Base-by-base conservation (phyloP, 2,113 vertebrate genomes). In the Aythya baeri region DNA sequence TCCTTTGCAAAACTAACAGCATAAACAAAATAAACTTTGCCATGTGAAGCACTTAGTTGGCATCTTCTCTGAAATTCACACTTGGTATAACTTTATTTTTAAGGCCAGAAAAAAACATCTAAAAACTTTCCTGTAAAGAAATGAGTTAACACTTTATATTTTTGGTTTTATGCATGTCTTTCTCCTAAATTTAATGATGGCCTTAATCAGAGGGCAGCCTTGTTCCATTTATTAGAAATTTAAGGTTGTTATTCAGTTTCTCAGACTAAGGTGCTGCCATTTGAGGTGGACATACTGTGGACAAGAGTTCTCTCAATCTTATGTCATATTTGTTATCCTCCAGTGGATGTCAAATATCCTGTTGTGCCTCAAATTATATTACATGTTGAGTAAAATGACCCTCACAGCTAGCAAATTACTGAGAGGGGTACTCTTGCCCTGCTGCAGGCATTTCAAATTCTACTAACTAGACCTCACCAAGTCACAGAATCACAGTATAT, bases 11-110 rank as follows among this genome's bases (percentile, higher is more conserved):
- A 88, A 79, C 62, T 34, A 82, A 73, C 57, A 62, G 61, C 43
- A 54, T 9, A 94, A 96, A 95, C 76, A 93, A 91, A 96, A 96
- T 31, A 95, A 95, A 88, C 65, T 49, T 46, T 77, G 32, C 52
- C 34, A 43, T 4, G 32, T 5, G 11, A 73, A 81, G 61, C 23
- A 5, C 38, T 94, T 63, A 81, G 68, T 61, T 94, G 86, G 90
- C 88, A 43, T 91, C 92, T 86, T 50, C 92, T 88, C 83, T 65
- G 18, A 3, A 81, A 90, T 75, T 94, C 94, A 75, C 83, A 61
- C 83, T 27, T 27, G 25, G 43, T 65, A 71, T 57, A 71, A 49
- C 78, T 75, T 88, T 68, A 11, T 49, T 94, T 94, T 83, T 81
- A 3, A 12, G 38, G 79, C 66, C 70, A 74, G 83, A 75, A 72